Base-by-base conservation (phyloP, 2,113 vertebrate genomes). In the Catharus fuscescens region DNA sequence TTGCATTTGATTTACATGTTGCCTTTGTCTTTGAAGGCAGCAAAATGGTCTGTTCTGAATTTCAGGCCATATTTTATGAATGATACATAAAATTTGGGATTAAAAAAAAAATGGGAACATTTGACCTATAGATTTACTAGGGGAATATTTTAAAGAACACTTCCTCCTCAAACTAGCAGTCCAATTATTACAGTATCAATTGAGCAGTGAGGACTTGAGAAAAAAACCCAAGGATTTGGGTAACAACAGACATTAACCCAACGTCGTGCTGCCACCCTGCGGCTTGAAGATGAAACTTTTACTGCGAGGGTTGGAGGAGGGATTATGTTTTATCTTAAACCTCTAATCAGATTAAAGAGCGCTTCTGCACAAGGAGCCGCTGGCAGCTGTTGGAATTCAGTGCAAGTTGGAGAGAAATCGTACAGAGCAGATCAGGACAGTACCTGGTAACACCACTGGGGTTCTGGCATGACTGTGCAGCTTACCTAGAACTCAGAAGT, bases 211-310 rank as follows among this genome's bases (percentile, higher is more conserved):
- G 20, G 50, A 47, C 9, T 24, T 8, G 8, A 45, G 16, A 4
- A 31, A 38, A 38, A 31, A 47, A 18, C 0, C 0, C 2, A 11
- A 34, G 29, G 36, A 52, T 44, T 26, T 18, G 9, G 19, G 10
- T 62, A 31, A 77, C 12, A 13, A 67, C 2, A 19, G 4, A 8
- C 21, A 23, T 53, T 94, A 96, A 96, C 40, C 42, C 88, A 66
- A 86, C 76, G 3, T 40, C 8, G 77, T 6, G 69, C 44, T 92
- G 96, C 94, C 96, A 96, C 88, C 94, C 17, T 31, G 96, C 84
- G 96, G 93, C 53, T 61, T 6, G 2, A 36, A 17, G 57, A 2
- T 9, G 36, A 57, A 94, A 74, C 40, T 56, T 7, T 61, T 32
- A 9, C 82, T n/a, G 40, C 18, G 2, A 29, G 44, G 21, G 18